Percentiles rank a stretch among this genome's conserved stretches.
These are phyloP conservation scores for Cebidichthys violaceus DNA, from an alignment of 2,113 vertebrate genomes.

Conservation along the genomic window DNA sequence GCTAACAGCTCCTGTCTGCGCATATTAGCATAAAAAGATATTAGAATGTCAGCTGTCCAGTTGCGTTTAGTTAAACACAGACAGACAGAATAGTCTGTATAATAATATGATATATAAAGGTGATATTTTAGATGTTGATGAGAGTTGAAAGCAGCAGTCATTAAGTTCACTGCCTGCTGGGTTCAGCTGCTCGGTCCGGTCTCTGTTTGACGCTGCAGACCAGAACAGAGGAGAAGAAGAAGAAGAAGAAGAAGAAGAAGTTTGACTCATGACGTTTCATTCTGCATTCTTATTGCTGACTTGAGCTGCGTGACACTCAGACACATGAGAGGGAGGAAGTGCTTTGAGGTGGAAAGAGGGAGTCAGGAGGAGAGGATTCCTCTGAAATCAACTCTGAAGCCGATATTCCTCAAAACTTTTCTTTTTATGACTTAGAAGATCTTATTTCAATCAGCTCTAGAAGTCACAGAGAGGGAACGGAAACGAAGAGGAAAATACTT, in stretches of 20 bases:
- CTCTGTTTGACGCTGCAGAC: background rate
- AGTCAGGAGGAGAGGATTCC: conserved; percentile 31
- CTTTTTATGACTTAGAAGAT: background rate
- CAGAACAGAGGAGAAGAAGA: background rate
- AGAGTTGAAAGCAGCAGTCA: background rate
- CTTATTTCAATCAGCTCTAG: background rate
- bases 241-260: background rate
- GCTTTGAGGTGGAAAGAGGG: conserved; percentile 37
- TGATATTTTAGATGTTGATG: background rate
- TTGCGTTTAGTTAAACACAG: background rate
- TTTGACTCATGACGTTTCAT: background rate
- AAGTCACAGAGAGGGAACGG: background rate
- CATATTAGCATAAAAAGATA: background rate
- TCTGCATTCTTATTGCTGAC: conserved; percentile 9
- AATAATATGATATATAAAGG: too few species aligned
- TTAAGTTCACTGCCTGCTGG: background rate
- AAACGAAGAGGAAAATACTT: background rate
- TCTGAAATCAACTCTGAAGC: conserved; percentile 41
- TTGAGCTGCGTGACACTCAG: background rate
- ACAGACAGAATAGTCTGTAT: background rate
- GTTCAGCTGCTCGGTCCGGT: background rate
- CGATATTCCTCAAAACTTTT: conserved; percentile 1
- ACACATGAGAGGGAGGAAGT: conserved; percentile 1
- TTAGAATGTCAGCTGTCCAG: background rate
- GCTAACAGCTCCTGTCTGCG: background rate